Evolutionary conservation across 2,797 vertebrate genomes (phyloP).

Genomic region (Mormyrops boulengeri): DNA sequence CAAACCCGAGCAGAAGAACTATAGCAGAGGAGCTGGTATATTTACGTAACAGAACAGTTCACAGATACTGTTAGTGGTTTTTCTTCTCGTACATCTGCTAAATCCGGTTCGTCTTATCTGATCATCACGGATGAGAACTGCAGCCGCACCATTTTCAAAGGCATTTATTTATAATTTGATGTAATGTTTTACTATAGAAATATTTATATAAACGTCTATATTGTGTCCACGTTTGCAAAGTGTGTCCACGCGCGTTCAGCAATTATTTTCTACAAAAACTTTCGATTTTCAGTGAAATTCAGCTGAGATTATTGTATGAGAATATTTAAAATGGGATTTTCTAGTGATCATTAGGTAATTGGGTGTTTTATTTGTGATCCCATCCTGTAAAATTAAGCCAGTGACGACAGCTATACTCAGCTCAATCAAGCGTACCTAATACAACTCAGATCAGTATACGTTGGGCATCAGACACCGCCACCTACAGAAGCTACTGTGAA

Average conservation of each 20-base stretch:
- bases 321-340: neutral
- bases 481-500: neutral
- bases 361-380: neutral
- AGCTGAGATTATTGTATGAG: neutral
- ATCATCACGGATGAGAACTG: neutral
- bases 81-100: neutral
- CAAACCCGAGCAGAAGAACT: neutral
- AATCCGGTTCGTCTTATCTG: neutral
- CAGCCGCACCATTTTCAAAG: neutral
- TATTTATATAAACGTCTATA: neutral
- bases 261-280: neutral
- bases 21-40: neutral
- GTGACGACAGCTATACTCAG: neutral
- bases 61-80: neutral
- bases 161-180: neutral
- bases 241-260: neutral
- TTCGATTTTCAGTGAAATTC: neutral
- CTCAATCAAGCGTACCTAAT: neutral
- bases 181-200: neutral
- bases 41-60: neutral
- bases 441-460: neutral
- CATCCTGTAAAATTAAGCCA: neutral
- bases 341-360: neutral
- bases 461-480: neutral
- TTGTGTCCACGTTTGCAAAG: neutral